phyloP scores from a whole-genome alignment of 2,113 vertebrate genomes.

The Ursus arctos region DNA sequence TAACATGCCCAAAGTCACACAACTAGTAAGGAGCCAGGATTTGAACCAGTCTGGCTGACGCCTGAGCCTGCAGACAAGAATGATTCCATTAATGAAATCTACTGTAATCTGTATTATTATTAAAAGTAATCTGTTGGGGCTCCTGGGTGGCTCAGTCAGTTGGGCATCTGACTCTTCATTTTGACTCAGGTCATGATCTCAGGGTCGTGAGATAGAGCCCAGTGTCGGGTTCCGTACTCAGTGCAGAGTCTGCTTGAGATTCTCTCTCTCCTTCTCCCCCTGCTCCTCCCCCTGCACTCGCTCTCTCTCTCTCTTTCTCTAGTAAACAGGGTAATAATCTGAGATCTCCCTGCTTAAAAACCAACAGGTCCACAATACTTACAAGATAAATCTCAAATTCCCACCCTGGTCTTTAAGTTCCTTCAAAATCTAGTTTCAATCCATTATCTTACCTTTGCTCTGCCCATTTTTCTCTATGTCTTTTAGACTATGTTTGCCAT shows the following conservation, averaged over 20 bases:
- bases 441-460: background rate
- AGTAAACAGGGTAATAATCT: background rate
- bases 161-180: background rate
- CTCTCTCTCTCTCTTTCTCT: background rate
- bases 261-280: background rate
- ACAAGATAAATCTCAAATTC: background rate
- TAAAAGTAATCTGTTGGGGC: background rate
- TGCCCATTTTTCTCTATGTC: background rate
- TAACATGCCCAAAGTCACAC: background rate
- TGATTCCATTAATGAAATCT: conserved; percentile 12
- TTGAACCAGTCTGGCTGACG: conserved; percentile 29
- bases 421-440: background rate
- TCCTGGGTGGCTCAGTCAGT: background rate
- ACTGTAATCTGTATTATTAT: conserved; percentile 14
- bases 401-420: background rate
- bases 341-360: background rate
- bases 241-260: background rate
- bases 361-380: background rate
- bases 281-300: no score
- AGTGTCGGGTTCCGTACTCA: background rate
- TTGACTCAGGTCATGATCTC: background rate
- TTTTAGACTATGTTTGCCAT: background rate
- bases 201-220: background rate
- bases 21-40: conserved; percentile 4
- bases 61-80: conserved; percentile 29